Evolutionary conservation across 2,113 vertebrate species (phyloP).

Genomic region (Quiscalus mexicanus): DNA sequence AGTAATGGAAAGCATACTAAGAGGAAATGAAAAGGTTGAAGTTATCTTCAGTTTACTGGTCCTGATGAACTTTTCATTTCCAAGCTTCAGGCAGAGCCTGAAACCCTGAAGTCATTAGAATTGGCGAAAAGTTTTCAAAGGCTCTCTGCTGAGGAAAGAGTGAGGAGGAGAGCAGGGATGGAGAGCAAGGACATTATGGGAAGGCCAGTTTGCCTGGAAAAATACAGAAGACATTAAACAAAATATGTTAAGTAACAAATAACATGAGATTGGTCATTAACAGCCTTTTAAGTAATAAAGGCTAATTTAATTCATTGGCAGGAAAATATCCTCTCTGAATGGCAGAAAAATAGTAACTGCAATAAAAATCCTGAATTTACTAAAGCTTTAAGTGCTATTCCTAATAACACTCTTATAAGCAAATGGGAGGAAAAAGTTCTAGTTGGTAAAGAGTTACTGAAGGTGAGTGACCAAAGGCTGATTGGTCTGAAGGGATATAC

Average conservation of each 20-base stretch:
- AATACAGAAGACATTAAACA: not conserved
- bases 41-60: not conserved
- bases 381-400: not conserved
- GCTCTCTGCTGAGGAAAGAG: not conserved
- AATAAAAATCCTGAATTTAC: not conserved
- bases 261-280: not conserved
- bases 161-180: not conserved
- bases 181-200: fast-evolving
- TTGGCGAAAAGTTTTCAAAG: not conserved
- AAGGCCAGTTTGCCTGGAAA: not conserved
- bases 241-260: not conserved
- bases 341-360: not conserved
- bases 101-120: not conserved
- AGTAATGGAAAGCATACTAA: not conserved
- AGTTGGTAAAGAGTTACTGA: not conserved
- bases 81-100: not conserved
- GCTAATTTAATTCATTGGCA: not conserved
- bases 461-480: not conserved
- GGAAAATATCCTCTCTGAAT: not conserved
- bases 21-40: not conserved
- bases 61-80: not conserved
- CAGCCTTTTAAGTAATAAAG: not conserved
- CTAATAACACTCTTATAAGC: not conserved
- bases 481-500: not conserved
- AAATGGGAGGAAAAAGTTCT: not conserved